Percentiles rank a stretch among this genome's conserved stretches.
These are phyloP conservation scores for Periplaneta americana DNA, from an alignment of 1,140 invertebrate species.

Conservation along the genomic window DNA sequence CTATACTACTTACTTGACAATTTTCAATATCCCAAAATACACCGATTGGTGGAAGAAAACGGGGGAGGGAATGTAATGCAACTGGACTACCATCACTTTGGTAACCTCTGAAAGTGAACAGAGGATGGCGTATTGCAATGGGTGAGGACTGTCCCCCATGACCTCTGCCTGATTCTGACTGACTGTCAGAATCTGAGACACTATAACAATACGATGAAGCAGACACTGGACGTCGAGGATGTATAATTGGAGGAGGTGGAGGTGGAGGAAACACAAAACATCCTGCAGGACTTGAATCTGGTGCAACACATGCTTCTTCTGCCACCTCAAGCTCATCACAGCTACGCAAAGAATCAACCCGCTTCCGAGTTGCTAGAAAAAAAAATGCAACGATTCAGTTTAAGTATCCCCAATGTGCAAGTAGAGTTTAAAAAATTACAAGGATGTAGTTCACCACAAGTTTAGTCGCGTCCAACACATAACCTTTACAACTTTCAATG, in stretches of 20 bases:
- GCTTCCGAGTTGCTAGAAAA: not conserved
- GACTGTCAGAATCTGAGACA: slow-evolving; percentile 1
- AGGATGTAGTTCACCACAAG: too few species aligned
- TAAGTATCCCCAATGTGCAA: not conserved
- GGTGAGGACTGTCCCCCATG: not conserved
- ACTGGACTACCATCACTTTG: slow-evolving; percentile 7
- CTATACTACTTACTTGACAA: slow-evolving; percentile 53
- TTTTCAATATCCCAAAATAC: slow-evolving; percentile 95
- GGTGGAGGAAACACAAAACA: slow-evolving; percentile 5
- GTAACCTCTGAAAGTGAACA: not conserved
- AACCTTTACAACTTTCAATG: not conserved
- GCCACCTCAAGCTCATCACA: not conserved
- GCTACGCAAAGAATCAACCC: not conserved
- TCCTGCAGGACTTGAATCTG: not conserved
- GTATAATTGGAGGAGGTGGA: not conserved
- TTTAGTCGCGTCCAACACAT: too few species aligned
- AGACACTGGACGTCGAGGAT: not conserved
- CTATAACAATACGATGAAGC: not conserved
- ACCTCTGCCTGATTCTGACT: not conserved
- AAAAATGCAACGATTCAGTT: not conserved
- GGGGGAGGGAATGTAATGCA: not conserved
- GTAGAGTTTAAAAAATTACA: too few species aligned
- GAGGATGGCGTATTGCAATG: not conserved
- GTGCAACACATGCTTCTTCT: not conserved
- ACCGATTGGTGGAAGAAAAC: slow-evolving; percentile 61